phyloP scores from a whole-genome alignment of 30 jellyfish, hydroid and myxozoan species.

The Aurelia aurita region DNA sequence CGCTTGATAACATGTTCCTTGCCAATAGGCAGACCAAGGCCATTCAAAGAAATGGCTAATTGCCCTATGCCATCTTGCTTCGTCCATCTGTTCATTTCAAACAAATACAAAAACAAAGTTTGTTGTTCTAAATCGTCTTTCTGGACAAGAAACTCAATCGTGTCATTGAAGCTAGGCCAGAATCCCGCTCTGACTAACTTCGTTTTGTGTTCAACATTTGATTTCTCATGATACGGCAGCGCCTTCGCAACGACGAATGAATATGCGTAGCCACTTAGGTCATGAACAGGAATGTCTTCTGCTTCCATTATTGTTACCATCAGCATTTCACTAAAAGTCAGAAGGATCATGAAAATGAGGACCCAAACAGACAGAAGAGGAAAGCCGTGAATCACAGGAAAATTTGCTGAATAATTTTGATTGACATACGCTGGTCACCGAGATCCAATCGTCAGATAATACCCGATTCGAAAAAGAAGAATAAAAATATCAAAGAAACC shows the following conservation, averaged over 20 bases:
- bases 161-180: slow-evolving; percentile 95
- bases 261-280: slow-evolving; percentile 95
- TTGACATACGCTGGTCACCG: no score
- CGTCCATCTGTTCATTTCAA: slow-evolving; percentile 96
- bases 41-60: slow-evolving; percentile 35
- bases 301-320: slow-evolving; percentile 81
- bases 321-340: slow-evolving; percentile 77
- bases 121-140: slow-evolving; percentile 66
- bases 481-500: no score
- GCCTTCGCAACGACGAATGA: slow-evolving; percentile 80
- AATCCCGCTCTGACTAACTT: slow-evolving; percentile 89
- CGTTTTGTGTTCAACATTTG: slow-evolving; percentile 70
- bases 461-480: no score
- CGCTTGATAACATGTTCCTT: slow-evolving; percentile 74
- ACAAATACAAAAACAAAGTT: slow-evolving; percentile 69
- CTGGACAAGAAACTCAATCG: slow-evolving; percentile 49
- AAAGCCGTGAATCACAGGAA: no score
- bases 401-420: no score
- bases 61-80: slow-evolving; percentile 97
- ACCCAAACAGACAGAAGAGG: no score
- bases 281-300: slow-evolving; percentile 92
- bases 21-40: slow-evolving; percentile 48
- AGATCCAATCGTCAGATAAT: no score
- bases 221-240: slow-evolving; percentile 60
- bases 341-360: not conserved